Percentiles rank a stretch among this genome's conserved stretches.
Evolutionary conservation across 2,888 invertebrate genomes (phyloP).

Genomic region (Cataglyphis albicans): DNA sequence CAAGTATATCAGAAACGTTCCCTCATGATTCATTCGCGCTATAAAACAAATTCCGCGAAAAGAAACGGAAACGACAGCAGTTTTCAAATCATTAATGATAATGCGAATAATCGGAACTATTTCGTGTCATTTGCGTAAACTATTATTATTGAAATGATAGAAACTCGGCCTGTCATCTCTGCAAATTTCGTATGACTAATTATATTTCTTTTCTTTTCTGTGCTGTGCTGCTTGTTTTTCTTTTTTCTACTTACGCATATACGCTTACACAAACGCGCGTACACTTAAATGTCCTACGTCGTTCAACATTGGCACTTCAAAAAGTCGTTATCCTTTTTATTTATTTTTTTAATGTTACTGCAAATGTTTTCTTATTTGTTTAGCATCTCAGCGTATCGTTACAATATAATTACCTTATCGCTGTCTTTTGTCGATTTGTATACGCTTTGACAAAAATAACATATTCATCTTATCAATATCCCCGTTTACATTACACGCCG

Average conservation of each 20-base stretch:
- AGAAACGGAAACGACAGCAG: constrained; percentile 39
- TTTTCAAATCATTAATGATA: constrained; percentile 54
- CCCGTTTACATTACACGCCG: constrained; percentile 57
- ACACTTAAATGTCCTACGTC: constrained; percentile 63
- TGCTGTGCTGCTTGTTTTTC: not conserved
- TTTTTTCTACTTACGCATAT: constrained; percentile 62
- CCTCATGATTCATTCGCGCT: not conserved
- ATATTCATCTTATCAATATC: constrained; percentile 47
- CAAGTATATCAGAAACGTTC: not conserved
- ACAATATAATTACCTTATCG: constrained; percentile 72
- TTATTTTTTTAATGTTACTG: constrained; percentile 55
- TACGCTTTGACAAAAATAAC: constrained; percentile 76
- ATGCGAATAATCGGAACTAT: constrained; percentile 49
- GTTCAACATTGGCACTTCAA: constrained; percentile 79
- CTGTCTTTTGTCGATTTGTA: constrained; percentile 70
- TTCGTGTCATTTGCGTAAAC: constrained; percentile 53
- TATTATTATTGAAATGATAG: constrained; percentile 70
- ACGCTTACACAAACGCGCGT: constrained; percentile 62
- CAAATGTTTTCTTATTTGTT: constrained; percentile 56
- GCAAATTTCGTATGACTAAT: constrained; percentile 71
- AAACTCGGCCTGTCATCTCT: constrained; percentile 77
- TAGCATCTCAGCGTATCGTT: constrained; percentile 56
- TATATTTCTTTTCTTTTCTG: constrained; percentile 15
- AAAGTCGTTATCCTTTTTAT: constrained; percentile 67
- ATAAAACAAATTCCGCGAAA: constrained; percentile 17